phyloP scores from a whole-genome alignment of 92 coral and sea anemone genomes.

The Paramuricea clavata region DNA sequence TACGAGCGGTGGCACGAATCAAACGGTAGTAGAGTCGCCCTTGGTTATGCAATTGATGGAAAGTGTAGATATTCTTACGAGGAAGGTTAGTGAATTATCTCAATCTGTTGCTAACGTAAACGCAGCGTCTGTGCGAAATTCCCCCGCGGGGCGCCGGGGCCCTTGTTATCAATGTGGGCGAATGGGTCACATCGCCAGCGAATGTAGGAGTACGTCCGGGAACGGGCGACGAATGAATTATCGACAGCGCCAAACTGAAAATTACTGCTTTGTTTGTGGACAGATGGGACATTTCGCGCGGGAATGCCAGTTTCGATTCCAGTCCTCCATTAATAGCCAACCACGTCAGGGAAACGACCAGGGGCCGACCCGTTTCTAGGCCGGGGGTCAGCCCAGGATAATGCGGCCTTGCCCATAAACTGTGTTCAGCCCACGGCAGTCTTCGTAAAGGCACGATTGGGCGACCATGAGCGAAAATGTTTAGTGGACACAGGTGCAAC shows the following conservation, averaged over 20 bases:
- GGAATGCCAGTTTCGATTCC: background rate
- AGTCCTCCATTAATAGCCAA: background rate
- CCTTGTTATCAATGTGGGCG: no score
- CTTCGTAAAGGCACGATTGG: background rate
- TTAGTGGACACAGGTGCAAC: background rate
- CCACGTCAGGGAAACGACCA: constrained; percentile 19
- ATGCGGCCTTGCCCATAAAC: background rate
- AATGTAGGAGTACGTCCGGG: background rate
- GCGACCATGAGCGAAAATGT: background rate
- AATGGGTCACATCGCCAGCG: no score
- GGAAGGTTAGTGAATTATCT: no score
- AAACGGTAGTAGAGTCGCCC: background rate
- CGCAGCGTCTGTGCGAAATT: no score
- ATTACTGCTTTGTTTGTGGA: background rate
- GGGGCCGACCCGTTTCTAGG: constrained; percentile 9
- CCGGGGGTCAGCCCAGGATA: constrained; percentile 2
- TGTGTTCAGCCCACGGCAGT: constrained; percentile 1
- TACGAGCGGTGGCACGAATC: background rate
- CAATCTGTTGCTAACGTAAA: no score
- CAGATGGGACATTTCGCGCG: constrained; percentile 10
- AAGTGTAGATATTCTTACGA: no score
- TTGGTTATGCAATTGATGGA: no score
- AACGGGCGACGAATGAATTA: background rate
- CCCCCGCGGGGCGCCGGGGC: no score
- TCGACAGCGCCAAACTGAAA: background rate